phyloP scores from a whole-genome alignment of 2,113 vertebrate genomes.

The Periophthalmodon schlosseri region DNA sequence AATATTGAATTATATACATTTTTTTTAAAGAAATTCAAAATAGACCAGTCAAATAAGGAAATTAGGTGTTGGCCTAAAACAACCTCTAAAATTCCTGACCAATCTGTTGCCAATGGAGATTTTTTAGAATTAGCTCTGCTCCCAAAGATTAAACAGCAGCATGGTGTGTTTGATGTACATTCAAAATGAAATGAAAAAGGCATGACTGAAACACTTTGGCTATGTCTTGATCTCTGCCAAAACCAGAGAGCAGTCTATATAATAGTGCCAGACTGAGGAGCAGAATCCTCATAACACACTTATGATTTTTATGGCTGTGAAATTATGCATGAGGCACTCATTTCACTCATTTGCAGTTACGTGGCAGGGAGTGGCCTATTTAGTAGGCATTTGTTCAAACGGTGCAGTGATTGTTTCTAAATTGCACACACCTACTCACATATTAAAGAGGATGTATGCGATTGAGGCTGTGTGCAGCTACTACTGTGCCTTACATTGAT shows the following conservation, averaged over 20 bases:
- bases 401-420: background rate
- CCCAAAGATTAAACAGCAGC: conserved; percentile 1
- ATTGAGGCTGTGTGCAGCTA: background rate
- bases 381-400: background rate
- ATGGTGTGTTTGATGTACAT: background rate
- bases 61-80: background rate
- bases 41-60: background rate
- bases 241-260: background rate
- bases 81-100: background rate
- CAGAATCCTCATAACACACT: conserved; percentile 1
- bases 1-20: background rate
- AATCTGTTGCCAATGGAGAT: background rate
- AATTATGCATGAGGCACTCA: background rate
- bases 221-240: background rate
- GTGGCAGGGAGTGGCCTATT: conserved; percentile 5
- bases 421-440: background rate
- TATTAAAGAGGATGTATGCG: background rate
- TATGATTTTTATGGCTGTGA: conserved; percentile 2
- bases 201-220: background rate
- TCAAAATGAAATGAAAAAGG: background rate
- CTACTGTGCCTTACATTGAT: background rate
- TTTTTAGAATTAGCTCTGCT: background rate
- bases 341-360: background rate
- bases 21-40: background rate
- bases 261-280: background rate